phyloP scores from a whole-genome alignment of 2,888 invertebrate genomes.

The Conops quadrifasciatus region DNA sequence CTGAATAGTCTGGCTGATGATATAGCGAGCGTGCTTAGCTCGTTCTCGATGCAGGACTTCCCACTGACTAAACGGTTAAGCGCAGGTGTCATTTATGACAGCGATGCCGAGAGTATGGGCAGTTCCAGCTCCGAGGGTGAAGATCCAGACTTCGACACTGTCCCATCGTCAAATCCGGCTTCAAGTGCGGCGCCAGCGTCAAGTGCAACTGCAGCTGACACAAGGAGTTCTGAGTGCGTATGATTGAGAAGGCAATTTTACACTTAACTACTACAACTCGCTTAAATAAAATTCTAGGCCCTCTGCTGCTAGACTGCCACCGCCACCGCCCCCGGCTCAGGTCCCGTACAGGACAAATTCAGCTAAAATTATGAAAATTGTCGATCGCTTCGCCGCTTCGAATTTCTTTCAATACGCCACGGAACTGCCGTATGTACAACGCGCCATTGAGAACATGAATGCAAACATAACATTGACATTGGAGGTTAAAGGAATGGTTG shows the following conservation, averaged over 20 bases:
- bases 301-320: neutral
- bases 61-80: conserved; percentile 16
- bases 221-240: conserved; percentile 52
- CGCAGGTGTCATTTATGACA: conserved; percentile 60
- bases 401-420: conserved; percentile 67
- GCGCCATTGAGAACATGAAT: conserved; percentile 80
- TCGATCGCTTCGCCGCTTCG: conserved; percentile 65
- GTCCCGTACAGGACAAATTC: conserved; percentile 52
- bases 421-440: conserved; percentile 76
- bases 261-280: neutral
- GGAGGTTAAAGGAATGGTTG: conserved; percentile 74
- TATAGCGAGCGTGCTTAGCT: neutral
- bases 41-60: neutral
- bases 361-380: conserved; percentile 62
- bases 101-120: conserved; percentile 64
- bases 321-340: neutral
- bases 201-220: conserved; percentile 36
- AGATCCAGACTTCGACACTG: neutral
- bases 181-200: neutral
- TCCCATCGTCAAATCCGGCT: conserved; percentile 2
- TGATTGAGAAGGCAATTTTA: neutral
- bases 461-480: conserved; percentile 76
- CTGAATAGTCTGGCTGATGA: conserved; percentile 40
- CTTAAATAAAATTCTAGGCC: neutral
- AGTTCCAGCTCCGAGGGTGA: conserved; percentile 60